Evolutionary conservation across 2,113 vertebrate genomes (phyloP), one percentile per base, ranked within the genome.

Genomic region (Dissostichus mawsoni): DNA sequence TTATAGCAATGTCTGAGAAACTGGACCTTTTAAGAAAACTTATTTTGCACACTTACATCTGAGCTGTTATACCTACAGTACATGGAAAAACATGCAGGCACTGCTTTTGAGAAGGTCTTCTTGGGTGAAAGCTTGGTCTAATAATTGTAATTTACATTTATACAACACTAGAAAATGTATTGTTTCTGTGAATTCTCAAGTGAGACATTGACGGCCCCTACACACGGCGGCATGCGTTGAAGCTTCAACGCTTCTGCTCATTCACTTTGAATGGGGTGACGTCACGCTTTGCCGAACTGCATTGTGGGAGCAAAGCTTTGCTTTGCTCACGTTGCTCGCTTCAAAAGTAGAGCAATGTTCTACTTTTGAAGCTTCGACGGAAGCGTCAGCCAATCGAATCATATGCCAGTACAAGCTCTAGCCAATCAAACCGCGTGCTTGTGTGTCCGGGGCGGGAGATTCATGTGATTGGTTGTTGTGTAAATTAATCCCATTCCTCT

Each of bases 401-500:
- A 20, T 20, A 20, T 20, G 20, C 20, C 20, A 20, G 20, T 20
- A 20, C 20, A 20, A 20, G 20, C 20, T 20, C 20, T 20, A 20
- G 20, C 20, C 20, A 20, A 20, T 20, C 20, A 20, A 20, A 20
- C 20, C 20, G 20, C 20, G 20, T 20, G 20, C 20, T 20, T 20
- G 20, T 20, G 20, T 20, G 20, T 20, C 20, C 20, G 20, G 20
- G 20, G 20, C 20, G 20, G 20, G 20, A 20, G 20, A 20, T 20
- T 20, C 20, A 20, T 20, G 20, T 20, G 20, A 20, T 20, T 20
- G 20, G 20, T 20, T 20, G 20, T 20, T 20, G 70, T 83, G 71
- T 80, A 88, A 88, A 13, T 45, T 57, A 79, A 81, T 82, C 82
- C 80, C 41, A 66, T 20, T 33, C 33, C 71, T 41, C 36, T 76